phyloP scores from a whole-genome alignment of 2,113 vertebrate species.

The Chaetorhynchus papuensis region DNA sequence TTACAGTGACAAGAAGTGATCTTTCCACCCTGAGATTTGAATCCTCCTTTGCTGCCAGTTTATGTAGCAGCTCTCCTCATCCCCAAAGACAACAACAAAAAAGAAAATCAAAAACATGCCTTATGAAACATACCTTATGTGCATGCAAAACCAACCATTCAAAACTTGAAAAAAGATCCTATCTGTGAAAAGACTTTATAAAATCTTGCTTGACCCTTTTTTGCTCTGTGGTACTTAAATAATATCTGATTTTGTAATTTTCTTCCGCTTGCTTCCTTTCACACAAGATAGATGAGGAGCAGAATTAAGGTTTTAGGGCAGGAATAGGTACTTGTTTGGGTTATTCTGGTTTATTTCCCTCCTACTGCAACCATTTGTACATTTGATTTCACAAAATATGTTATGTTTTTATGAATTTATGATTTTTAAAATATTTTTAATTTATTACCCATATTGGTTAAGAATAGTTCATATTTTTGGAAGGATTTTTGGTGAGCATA shows the following conservation, averaged over 20 bases:
- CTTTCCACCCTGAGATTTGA: not conserved
- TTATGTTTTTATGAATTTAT: not conserved
- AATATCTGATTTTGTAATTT: not conserved
- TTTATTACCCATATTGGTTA: not conserved
- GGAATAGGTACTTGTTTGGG: not conserved
- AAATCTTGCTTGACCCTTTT: not conserved
- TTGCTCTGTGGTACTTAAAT: not conserved
- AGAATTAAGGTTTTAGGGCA: not conserved
- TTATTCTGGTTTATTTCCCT: not conserved
- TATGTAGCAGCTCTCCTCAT: not conserved
- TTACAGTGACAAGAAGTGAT: not conserved
- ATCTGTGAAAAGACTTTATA: not conserved
- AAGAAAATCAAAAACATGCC: not conserved
- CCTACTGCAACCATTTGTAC: not conserved
- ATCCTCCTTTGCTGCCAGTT: not conserved
- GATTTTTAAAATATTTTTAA: not conserved
- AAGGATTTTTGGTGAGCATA: not conserved
- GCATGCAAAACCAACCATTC: not conserved
- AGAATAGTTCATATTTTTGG: not conserved
- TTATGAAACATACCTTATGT: not conserved
- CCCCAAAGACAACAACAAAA: not conserved
- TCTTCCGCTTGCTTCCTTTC: not conserved
- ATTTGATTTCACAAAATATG: not conserved
- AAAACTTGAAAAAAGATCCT: not conserved
- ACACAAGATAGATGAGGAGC: not conserved